Evolutionary conservation across 2,113 vertebrate genomes (phyloP).

Genomic region (Athene noctua): DNA sequence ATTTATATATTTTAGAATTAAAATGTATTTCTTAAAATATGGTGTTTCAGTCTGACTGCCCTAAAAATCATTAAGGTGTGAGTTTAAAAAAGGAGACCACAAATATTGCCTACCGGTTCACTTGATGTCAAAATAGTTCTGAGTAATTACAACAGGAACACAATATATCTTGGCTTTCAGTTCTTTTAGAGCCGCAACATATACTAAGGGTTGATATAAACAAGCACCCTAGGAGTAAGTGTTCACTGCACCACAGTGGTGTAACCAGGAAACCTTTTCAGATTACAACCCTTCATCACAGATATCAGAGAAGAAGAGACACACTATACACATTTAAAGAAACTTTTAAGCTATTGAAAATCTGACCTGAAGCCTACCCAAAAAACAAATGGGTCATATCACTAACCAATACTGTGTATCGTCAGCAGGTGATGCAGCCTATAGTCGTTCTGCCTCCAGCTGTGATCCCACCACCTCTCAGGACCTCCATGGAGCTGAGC

Average conservation of each 20-base stretch:
- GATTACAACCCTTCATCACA: constrained; percentile 40
- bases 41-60: constrained; percentile 17
- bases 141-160: constrained; percentile 54
- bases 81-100: constrained; percentile 36
- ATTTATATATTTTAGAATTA: not conserved
- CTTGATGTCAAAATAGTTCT: constrained; percentile 48
- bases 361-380: not conserved
- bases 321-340: not conserved
- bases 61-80: constrained; percentile 56
- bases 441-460: not conserved
- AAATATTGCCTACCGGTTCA: constrained; percentile 8
- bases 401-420: not conserved
- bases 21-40: not conserved
- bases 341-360: constrained; percentile 18
- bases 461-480: not conserved
- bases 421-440: not conserved
- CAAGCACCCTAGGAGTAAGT: constrained; percentile 10
- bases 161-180: constrained; percentile 32
- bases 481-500: not conserved
- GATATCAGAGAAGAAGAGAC: constrained; percentile 25
- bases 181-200: constrained; percentile 39
- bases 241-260: not conserved
- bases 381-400: not conserved
- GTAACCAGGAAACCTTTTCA: constrained; percentile 21
- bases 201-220: constrained; percentile 50